A percentile compares a stretch with the other conserved stretches of the same genome.
Evolutionary conservation across 2,888 invertebrate species (phyloP).

Genomic region (Crossocerus cetratus): DNA sequence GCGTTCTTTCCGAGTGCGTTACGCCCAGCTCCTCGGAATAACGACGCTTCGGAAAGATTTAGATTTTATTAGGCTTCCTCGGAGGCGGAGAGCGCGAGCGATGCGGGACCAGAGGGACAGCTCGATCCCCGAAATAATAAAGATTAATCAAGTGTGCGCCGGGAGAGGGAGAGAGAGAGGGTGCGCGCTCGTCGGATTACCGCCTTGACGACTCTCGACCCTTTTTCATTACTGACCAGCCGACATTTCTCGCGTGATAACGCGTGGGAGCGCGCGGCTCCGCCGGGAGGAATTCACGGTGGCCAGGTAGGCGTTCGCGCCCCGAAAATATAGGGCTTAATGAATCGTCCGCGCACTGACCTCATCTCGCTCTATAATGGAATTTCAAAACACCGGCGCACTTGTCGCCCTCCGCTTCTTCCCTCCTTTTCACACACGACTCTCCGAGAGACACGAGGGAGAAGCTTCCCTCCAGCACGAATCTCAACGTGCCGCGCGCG

Average conservation of each 20-base stretch:
- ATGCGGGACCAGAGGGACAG: background rate
- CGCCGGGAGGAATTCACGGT: slow-evolving; percentile 11
- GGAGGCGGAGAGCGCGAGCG: background rate
- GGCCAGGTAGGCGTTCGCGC: slow-evolving; percentile 23
- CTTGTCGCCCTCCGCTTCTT: slow-evolving; percentile 12
- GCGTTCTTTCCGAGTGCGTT: background rate
- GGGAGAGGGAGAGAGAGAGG: too few species aligned
- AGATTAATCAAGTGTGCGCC: slow-evolving; percentile 16
- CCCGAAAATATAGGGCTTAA: slow-evolving; percentile 52
- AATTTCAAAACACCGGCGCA: slow-evolving; percentile 67
- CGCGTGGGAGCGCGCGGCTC: slow-evolving; percentile 3
- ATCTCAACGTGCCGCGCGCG: slow-evolving; percentile 3
- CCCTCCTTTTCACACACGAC: background rate
- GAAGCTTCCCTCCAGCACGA: background rate
- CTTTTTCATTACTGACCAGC: slow-evolving; percentile 1
- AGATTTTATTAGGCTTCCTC: background rate
- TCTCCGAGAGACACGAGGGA: background rate
- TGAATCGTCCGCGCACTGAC: slow-evolving; percentile 59
- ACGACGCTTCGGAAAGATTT: background rate
- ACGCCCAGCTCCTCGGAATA: background rate
- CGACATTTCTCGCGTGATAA: background rate
- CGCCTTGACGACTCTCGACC: slow-evolving; percentile 25
- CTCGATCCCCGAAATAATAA: slow-evolving; percentile 18
- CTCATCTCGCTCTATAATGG: slow-evolving; percentile 69
- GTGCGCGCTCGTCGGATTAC: slow-evolving; percentile 14